A percentile compares a stretch with the other conserved stretches of the same genome.
Conservation (phyloP, 2,888 invertebrate species). For the Coenonympha glycerion region DNA sequence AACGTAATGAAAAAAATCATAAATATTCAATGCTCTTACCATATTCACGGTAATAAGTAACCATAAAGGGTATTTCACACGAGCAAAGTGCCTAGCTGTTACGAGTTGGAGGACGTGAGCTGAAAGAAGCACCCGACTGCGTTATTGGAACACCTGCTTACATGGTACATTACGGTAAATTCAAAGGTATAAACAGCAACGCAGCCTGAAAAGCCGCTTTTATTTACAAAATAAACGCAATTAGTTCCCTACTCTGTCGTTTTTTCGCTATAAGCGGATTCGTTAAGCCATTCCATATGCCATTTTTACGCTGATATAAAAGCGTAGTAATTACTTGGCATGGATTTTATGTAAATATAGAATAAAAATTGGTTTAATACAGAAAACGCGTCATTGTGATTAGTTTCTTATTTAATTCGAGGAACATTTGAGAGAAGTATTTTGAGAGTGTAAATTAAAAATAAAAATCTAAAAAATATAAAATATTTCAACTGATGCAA, state of each 20-base stretch:
- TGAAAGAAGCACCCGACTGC: conserved; percentile 49
- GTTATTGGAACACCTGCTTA: conserved; percentile 63
- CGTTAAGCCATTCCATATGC: conserved; percentile 14
- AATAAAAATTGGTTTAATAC: too few species aligned
- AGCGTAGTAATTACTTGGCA: background rate
- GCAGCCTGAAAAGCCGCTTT: conserved; percentile 18
- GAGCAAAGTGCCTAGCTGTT: conserved; percentile 57
- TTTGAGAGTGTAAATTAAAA: too few species aligned
- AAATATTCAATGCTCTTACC: conserved; percentile 41
- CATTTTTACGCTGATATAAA: conserved; percentile 10
- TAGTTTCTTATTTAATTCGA: conserved; percentile 1
- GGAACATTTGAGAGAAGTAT: too few species aligned
- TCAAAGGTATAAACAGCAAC: conserved; percentile 24
- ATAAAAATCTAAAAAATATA: too few species aligned
- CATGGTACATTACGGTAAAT: conserved; percentile 29
- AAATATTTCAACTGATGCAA: too few species aligned
- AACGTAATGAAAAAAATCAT: conserved; percentile 37
- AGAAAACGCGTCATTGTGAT: too few species aligned
- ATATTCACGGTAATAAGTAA: conserved; percentile 60
- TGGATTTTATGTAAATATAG: too few species aligned
- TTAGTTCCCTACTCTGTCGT: conserved; percentile 15
- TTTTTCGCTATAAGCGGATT: conserved; percentile 17
- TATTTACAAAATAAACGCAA: conserved; percentile 24
- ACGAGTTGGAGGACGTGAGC: conserved; percentile 61
- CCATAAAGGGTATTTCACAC: conserved; percentile 65